Percentiles rank a stretch among this genome's conserved stretches.
phyloP scores from a whole-genome alignment of 2,888 invertebrate species.

The Octonoba sinensis region DNA sequence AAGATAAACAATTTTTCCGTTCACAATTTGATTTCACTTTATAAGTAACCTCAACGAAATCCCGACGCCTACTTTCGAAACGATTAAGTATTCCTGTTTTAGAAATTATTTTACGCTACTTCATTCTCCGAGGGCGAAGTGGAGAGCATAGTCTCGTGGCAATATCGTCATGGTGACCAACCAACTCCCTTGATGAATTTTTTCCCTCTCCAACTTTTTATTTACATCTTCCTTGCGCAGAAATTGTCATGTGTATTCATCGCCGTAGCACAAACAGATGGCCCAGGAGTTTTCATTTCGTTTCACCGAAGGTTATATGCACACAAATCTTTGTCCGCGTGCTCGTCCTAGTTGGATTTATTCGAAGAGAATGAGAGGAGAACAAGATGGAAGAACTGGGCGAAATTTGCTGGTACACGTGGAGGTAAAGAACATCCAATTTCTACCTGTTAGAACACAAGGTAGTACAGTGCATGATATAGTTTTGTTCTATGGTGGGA shows the following conservation, averaged over 20 bases:
- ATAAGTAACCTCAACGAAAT: no score
- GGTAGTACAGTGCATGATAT: constrained; percentile 7
- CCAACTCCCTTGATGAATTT: neutral
- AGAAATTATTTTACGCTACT: neutral
- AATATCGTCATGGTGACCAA: constrained; percentile 15
- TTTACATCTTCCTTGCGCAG: neutral
- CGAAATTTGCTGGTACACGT: constrained; percentile 8
- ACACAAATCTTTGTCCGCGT: neutral
- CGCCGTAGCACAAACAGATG: constrained; percentile 5
- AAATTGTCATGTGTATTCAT: constrained; percentile 43
- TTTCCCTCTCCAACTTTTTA: neutral
- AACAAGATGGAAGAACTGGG: constrained; percentile 11
- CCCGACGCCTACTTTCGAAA: no score
- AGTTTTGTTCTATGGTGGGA: neutral
- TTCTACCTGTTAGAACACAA: constrained; percentile 37
- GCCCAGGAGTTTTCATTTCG: constrained; percentile 31
- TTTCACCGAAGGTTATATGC: neutral
- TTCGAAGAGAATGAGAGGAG: constrained; percentile 8
- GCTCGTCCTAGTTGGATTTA: constrained; percentile 28
- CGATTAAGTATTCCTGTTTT: no score
- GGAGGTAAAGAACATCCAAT: constrained; percentile 36
- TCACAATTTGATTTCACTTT: no score
- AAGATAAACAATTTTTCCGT: no score
- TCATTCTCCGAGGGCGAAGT: neutral
- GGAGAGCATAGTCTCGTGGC: neutral